phyloP scores from a whole-genome alignment of 2,113 vertebrate genomes.

The Semicossyphus pulcher region DNA sequence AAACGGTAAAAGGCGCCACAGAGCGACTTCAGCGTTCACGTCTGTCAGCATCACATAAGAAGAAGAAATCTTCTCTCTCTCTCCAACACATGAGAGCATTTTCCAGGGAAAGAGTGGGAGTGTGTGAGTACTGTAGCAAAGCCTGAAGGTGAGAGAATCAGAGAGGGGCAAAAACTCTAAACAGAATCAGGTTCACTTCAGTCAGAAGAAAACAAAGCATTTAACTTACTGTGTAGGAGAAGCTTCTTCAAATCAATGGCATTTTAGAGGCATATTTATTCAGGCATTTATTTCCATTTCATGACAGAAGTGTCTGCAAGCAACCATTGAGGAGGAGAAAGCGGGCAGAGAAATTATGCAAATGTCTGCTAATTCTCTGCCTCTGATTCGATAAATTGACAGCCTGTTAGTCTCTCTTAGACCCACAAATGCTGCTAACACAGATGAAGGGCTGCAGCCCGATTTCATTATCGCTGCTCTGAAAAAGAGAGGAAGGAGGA shows the following conservation, averaged over 20 bases:
- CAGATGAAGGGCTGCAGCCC: conserved; percentile 74
- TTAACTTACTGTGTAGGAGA: too few species aligned
- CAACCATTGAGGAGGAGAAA: conserved; percentile 65
- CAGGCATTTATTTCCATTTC: conserved; percentile 61
- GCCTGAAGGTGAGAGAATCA: conserved; percentile 50
- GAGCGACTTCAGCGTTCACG: conserved; percentile 38
- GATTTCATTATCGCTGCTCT: conserved; percentile 73
- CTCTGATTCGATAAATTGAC: too few species aligned
- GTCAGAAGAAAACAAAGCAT: conserved; percentile 41
- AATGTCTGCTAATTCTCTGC: too few species aligned
- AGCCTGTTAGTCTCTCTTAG: conserved; percentile 76
- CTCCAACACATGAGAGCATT: conserved; percentile 8
- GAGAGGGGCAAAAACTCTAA: conserved; percentile 2
- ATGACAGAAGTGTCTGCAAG: conserved; percentile 52
- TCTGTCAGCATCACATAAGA: conserved; percentile 64
- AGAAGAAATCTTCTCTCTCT: conserved; percentile 19
- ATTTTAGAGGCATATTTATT: conserved; percentile 47
- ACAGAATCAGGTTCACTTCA: conserved; percentile 55
- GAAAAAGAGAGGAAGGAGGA: conserved; percentile 32
- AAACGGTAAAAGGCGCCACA: conserved; percentile 35
- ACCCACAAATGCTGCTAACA: conserved; percentile 71
- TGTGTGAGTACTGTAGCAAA: conserved; percentile 28
- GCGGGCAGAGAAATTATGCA: conserved; percentile 71
- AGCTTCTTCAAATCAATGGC: conserved; percentile 32
- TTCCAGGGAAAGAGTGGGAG: conserved; percentile 5